Evolutionary conservation across 35 echinoderm and acorn worm species (phyloP).

Genomic region (Holothuria glaberrima): DNA sequence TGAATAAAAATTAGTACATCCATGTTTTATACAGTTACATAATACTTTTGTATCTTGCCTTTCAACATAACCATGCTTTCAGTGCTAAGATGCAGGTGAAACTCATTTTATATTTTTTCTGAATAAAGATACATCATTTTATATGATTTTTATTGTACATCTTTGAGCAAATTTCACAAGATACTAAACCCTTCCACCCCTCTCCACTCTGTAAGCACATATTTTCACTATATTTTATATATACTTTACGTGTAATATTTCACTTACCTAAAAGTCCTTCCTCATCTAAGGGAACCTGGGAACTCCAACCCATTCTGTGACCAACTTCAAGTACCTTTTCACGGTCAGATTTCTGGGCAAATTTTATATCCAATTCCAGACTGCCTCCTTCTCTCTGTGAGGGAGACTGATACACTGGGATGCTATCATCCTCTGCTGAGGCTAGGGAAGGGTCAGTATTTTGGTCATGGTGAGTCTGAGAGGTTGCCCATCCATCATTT

Average conservation of each 20-base stretch:
- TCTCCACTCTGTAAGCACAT: not conserved
- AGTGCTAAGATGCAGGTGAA: too few species aligned
- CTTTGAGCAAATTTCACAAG: not conserved
- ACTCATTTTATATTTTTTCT: too few species aligned
- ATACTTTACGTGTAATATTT: not conserved
- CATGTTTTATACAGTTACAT: too few species aligned
- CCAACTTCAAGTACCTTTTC: conserved; percentile 83
- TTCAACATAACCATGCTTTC: too few species aligned
- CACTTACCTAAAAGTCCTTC: conserved; percentile 30
- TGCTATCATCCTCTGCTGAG: not conserved
- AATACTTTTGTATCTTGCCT: too few species aligned
- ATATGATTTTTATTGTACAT: too few species aligned
- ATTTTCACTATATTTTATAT: not conserved
- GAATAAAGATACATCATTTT: too few species aligned
- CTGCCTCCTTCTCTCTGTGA: conserved; percentile 81
- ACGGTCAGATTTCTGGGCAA: conserved; percentile 77
- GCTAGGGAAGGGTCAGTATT: conserved; percentile 13
- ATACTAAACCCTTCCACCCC: not conserved
- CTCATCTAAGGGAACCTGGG: conserved; percentile 32
- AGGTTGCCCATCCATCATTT: conserved; percentile 49
- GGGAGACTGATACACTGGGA: not conserved
- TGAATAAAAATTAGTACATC: too few species aligned
- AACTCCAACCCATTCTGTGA: conserved; percentile 80
- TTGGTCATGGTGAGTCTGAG: conserved; percentile 36
- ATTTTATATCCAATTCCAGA: conserved; percentile 82